Percentiles rank a stretch among this genome's conserved stretches.
These are phyloP conservation scores for Rhizomys pruinosus DNA, from an alignment of 2,113 vertebrate genomes.

Conservation along the genomic window DNA sequence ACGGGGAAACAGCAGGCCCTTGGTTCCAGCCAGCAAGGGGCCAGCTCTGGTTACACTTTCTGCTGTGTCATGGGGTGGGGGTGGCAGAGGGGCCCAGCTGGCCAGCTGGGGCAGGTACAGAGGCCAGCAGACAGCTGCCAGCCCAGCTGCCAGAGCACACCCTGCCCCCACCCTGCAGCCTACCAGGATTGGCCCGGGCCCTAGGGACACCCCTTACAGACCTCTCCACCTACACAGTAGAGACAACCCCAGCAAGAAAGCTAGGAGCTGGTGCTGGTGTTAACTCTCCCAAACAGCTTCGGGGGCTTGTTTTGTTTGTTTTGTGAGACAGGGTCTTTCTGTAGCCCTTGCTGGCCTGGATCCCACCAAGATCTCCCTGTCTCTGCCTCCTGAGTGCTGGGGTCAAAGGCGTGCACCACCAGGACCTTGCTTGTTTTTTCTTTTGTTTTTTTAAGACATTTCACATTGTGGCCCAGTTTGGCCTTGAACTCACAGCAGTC, in stretches of 20 bases:
- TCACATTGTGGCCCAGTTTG: not conserved
- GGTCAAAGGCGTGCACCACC: too few species aligned
- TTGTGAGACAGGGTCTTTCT: too few species aligned
- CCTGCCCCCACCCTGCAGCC: not conserved
- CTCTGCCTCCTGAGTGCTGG: too few species aligned
- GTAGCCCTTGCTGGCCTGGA: too few species aligned
- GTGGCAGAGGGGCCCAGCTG: constrained; percentile 56
- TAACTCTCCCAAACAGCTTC: not conserved
- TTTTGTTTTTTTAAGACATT: not conserved
- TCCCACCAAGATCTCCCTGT: too few species aligned
- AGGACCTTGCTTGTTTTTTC: not conserved
- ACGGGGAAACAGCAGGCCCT: not conserved
- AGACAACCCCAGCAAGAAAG: not conserved
- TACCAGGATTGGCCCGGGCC: not conserved
- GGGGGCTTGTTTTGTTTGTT: not conserved
- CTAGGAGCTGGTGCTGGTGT: not conserved
- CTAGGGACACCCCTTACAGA: not conserved
- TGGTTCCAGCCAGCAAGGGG: not conserved
- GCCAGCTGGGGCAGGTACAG: constrained; percentile 32
- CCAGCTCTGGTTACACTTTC: constrained; percentile 60
- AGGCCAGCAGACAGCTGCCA: constrained; percentile 35
- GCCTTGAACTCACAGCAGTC: not conserved
- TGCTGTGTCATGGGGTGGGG: constrained; percentile 72
- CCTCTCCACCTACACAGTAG: not conserved
- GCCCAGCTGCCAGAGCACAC: not conserved